phyloP scores from a whole-genome alignment of 1,140 invertebrate genomes.

The Sycobia sp. region DNA sequence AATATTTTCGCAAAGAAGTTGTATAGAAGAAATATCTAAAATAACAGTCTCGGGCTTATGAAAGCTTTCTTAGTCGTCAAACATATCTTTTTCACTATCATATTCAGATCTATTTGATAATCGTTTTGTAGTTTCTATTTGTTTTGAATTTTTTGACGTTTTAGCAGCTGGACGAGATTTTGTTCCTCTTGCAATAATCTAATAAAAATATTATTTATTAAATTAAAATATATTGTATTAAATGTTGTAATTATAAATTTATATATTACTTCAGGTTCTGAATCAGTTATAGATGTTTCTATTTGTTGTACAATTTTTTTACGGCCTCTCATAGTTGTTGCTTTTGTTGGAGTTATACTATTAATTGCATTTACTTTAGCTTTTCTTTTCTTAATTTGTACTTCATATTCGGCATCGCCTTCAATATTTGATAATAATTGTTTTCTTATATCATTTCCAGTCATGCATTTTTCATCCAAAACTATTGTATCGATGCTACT shows the following conservation, averaged over 20 bases:
- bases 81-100: slow-evolving; percentile 50
- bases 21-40: slow-evolving; percentile 23
- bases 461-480: slow-evolving; percentile 50
- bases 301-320: slow-evolving; percentile 27
- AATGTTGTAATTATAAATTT: slow-evolving; percentile 1
- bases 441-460: slow-evolving; percentile 46
- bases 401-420: slow-evolving; percentile 54
- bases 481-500: slow-evolving; percentile 49
- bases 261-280: slow-evolving; percentile 44
- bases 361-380: slow-evolving; percentile 18
- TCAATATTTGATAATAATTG: slow-evolving; percentile 46
- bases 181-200: slow-evolving; percentile 44
- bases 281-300: slow-evolving; percentile 33
- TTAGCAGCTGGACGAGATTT: slow-evolving; percentile 36
- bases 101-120: slow-evolving; percentile 16
- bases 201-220: slow-evolving; percentile 13
- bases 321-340: slow-evolving; percentile 26
- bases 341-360: slow-evolving; percentile 2
- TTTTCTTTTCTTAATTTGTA: slow-evolving; percentile 53
- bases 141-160: slow-evolving; percentile 13
- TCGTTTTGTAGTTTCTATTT: slow-evolving; percentile 14
- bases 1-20: slow-evolving; percentile 6
- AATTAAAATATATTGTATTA: slow-evolving; percentile 8
- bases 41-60: slow-evolving; percentile 27
- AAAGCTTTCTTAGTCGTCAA: slow-evolving; percentile 40